These are phyloP conservation scores for Schizopygopsis pylzovi DNA, from an alignment of 2,797 vertebrate species.

Conservation along the genomic window DNA sequence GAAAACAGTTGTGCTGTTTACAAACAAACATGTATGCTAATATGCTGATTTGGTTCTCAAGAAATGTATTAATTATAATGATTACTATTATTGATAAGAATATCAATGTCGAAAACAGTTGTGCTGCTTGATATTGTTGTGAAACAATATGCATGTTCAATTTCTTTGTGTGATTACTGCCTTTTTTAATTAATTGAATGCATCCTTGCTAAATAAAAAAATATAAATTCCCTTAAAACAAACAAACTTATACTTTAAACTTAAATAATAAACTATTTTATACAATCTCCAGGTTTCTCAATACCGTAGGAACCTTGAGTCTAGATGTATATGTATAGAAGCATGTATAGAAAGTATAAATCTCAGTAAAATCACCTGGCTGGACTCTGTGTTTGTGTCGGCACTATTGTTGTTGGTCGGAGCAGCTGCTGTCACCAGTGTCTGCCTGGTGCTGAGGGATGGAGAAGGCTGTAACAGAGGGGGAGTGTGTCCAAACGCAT, in stretches of 20 bases:
- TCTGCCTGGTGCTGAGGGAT: constrained; percentile 84
- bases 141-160: not conserved
- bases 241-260: not conserved
- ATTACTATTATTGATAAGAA: not conserved
- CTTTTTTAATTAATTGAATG: not conserved
- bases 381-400: constrained; percentile 80
- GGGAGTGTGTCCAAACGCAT: constrained; percentile 91
- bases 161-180: not conserved
- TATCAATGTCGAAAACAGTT: not conserved
- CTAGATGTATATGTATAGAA: not conserved
- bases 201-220: not conserved
- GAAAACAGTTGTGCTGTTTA: not conserved
- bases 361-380: constrained; percentile 80
- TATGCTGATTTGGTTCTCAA: not conserved
- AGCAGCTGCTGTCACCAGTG: constrained; percentile 60
- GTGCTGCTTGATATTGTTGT: not conserved
- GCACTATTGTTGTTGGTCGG: constrained; percentile 74
- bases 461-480: constrained; percentile 89
- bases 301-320: not conserved
- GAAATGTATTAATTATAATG: not conserved
- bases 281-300: not conserved
- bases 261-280: not conserved
- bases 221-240: not conserved
- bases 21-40: too few relatives aligned
- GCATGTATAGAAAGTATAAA: not conserved